Base-by-base conservation (phyloP, 2,113 vertebrate species). In the Gorsachius goisagi region DNA sequence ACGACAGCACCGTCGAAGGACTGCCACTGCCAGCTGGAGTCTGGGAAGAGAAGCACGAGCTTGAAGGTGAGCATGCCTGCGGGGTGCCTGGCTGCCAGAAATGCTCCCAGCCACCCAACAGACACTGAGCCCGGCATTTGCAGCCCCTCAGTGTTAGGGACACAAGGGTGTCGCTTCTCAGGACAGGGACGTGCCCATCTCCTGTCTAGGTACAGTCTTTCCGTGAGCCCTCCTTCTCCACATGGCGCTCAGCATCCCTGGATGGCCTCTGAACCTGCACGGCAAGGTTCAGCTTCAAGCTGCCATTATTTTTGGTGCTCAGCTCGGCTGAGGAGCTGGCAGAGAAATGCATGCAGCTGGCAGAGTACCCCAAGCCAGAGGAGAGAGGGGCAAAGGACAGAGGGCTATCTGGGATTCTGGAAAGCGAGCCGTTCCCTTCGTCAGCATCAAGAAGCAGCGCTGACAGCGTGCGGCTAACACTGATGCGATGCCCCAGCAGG, bases 1-100 rank as follows among this genome's bases (percentile, higher is more conserved):
- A 44, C 14, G 4, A 99, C 60, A 6, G 91, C 98, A 28, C 98
- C 98, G 0, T 99, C 98, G 24, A 99, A 98, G 59, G 99, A 99
- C 69, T 94, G 97, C 99, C 99, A 99, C 37, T 98, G 97, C 97
- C 99, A 99, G 4, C 92, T 11, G 20, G 18, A 96, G 89, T 85
- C 99, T 99, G 97, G 5, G 5, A 41, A 35, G 37, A 50, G 23
- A 9, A 62, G 62, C 24, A 39, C 2, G 6, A 12, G 24, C 24
- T 56, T 8, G 19, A 32, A 32, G 11, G 1, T 0, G 10, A 83
- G 19, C 33, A 1, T 1, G 6, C 11, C 26, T 8, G 30, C 1
- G 47, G 50, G 44, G 35, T 3, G 11, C 13, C 16, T 3, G 28
- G 33, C 35, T 8, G 15, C 1, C 4, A 35, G 53, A 30, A 59